phyloP scores from a whole-genome alignment of 2,888 invertebrate genomes.

The Allygus modestus region DNA sequence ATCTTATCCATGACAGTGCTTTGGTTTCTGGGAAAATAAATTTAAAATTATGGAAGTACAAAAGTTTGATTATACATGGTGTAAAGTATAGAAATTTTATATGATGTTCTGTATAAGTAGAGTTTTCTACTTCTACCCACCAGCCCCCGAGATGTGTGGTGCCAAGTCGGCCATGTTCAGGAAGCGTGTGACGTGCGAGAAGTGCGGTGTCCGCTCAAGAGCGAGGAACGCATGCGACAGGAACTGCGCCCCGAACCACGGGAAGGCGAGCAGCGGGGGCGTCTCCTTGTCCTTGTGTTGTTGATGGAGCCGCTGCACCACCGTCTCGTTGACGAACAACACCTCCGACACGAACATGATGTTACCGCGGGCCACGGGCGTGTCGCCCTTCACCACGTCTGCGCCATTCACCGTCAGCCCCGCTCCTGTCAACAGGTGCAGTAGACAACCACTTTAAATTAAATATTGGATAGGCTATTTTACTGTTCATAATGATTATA shows the following conservation, averaged over 20 bases:
- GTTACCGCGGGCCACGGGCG: constrained; percentile 79
- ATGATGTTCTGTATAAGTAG: too few species aligned
- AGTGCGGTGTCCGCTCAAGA: constrained; percentile 77
- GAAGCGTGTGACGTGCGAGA: constrained; percentile 79
- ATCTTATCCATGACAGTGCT: too few species aligned
- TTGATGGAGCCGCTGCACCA: constrained; percentile 80
- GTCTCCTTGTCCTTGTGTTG: constrained; percentile 81
- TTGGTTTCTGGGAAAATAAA: too few species aligned
- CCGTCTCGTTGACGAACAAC: constrained; percentile 80
- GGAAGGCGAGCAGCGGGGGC: constrained; percentile 80
- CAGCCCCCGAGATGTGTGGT: constrained; percentile 76
- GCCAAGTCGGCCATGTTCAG: constrained; percentile 81
- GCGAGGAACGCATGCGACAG: constrained; percentile 81
- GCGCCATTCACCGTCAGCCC: constrained; percentile 79
- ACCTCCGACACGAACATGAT: constrained; percentile 81
- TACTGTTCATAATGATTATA: neutral
- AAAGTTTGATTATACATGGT: too few species aligned
- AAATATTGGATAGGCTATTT: constrained; percentile 9
- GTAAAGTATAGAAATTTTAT: too few species aligned
- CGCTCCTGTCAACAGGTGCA: constrained; percentile 74
- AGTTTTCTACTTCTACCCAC: neutral
- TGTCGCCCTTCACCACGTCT: constrained; percentile 79
- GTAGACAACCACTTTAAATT: too few species aligned
- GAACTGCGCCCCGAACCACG: constrained; percentile 82
- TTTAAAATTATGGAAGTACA: too few species aligned